Base-by-base conservation (phyloP, 2,797 vertebrate species). In the Thripadectes ignobilis region DNA sequence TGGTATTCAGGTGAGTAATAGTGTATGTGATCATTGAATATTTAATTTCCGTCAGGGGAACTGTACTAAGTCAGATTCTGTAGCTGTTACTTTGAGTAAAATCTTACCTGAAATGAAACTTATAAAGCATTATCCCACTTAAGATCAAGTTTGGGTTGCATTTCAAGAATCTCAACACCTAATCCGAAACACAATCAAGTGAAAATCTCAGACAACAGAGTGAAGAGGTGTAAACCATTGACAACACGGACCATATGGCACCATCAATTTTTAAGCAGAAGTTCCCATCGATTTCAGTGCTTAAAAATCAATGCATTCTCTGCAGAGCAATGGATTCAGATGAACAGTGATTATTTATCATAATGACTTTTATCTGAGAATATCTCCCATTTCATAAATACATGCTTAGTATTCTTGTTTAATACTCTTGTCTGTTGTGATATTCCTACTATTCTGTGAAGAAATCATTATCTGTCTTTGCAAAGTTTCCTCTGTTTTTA, bases 271-370 rank as follows among this genome's bases (percentile, higher is more conserved):
- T 95, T 80, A 92, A 85, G 36, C 18, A 78, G 55, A 71, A 87
- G 48, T 88, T 83, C 23, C 52, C 45, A 91, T 67, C 89, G 80
- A 95, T 93, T 92, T 85, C 43, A n/a, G 39, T 52, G 19, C n/a
- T 94, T 73, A 85, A 92, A 96, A 96, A 91, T 89, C 91, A 92
- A 83, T 93, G 24, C 27, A 46, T 89, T 91, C 24, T 92, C 46
- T 80, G 30, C 27, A 88, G 68, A 91, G 41, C 80, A 89, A 75
- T 68, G 80, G 84, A 89, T 95, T 80, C 73, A 83, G 24, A 85
- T 69, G 80, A 93, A 41, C 52, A 74, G 49, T 3, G 20, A 65
- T 91, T 93, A 85, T 95, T 92, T 93, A 88, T 89, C 72, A 75
- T 68, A 88, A 85, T 80, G 49, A 66, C 57, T 92, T 90, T 87